Conservation (phyloP, 2,113 vertebrate genomes). For the Otis tarda region DNA sequence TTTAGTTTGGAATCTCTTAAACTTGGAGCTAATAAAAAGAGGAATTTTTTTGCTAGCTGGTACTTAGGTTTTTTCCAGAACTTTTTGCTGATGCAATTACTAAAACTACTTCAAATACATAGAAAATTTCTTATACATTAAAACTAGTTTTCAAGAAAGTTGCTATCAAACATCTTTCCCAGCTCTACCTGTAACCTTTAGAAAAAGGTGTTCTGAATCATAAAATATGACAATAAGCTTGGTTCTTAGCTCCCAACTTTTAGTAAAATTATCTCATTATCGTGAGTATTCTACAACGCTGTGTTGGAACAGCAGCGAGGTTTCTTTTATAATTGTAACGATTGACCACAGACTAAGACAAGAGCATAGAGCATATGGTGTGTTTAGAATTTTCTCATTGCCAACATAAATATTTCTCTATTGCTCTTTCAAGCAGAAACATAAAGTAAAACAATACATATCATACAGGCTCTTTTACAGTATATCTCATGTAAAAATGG, state of each 20-base stretch:
- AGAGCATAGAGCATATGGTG: not conserved
- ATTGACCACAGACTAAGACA: not conserved
- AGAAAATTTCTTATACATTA: not conserved
- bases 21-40: not conserved
- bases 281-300: not conserved
- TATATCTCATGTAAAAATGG: not conserved
- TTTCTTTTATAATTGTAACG: not conserved
- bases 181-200: not conserved
- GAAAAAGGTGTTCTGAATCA: not conserved
- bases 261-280: not conserved
- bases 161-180: not conserved
- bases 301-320: not conserved
- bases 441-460: not conserved
- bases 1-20: not conserved
- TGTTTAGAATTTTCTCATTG: not conserved
- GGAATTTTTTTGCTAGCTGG: not conserved
- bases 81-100: not conserved
- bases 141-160: not conserved
- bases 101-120: not conserved
- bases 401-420: not conserved
- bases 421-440: not conserved
- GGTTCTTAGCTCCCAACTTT: not conserved
- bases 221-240: not conserved
- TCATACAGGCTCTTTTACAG: not conserved
- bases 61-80: not conserved